A percentile compares a stretch with the other conserved stretches of the same genome.
These are phyloP conservation scores for Danio jaintianensis DNA, from an alignment of 2,797 vertebrate genomes.

Conservation along the genomic window DNA sequence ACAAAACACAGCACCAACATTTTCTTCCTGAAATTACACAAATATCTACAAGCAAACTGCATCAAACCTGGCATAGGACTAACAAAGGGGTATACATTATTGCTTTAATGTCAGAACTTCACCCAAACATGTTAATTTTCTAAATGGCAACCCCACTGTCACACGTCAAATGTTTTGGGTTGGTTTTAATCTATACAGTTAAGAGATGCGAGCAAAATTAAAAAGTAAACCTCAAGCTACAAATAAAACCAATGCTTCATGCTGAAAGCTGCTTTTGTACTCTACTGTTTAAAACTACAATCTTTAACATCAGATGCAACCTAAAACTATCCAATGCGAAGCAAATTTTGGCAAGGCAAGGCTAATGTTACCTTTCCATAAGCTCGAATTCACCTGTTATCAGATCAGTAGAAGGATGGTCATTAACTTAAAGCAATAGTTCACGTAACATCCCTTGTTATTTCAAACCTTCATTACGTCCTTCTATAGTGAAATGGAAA, in stretches of 20 bases:
- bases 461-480: background rate
- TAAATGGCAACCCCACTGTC: background rate
- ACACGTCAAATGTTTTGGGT: no score
- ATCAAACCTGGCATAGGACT: background rate
- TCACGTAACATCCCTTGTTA: background rate
- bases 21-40: conserved; percentile 36
- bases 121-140: background rate
- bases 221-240: background rate
- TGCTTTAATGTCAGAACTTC: background rate
- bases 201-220: no score
- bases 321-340: conserved; percentile 33
- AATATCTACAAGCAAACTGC: background rate
- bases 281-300: background rate
- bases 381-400: conserved; percentile 10
- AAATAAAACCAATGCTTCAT: background rate
- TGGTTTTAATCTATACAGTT: no score
- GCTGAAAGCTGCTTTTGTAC: background rate
- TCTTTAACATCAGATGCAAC: conserved; percentile 30
- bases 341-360: background rate
- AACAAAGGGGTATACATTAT: background rate
- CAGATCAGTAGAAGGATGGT: background rate
- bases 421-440: background rate
- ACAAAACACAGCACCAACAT: background rate
- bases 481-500: no score
- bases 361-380: conserved; percentile 15